A percentile compares a stretch with the other conserved stretches of the same genome.
phyloP scores from a whole-genome alignment of 2,797 vertebrate species.

The Phoeniculus purpureus region DNA sequence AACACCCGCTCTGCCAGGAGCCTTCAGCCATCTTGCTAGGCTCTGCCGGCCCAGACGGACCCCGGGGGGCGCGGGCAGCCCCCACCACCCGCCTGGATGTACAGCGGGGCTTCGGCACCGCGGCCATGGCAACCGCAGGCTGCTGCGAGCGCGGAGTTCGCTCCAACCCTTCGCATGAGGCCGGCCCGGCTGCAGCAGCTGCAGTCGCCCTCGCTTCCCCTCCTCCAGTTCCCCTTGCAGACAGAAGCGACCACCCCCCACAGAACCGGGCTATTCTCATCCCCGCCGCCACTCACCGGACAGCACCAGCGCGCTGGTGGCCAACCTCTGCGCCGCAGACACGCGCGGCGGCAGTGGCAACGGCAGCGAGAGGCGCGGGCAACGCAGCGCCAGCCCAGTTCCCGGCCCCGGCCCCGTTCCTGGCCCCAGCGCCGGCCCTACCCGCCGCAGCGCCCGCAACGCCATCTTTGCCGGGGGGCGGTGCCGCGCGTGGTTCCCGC shows the following conservation, averaged over 20 bases:
- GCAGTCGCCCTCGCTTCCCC: not conserved
- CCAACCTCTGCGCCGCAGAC: not conserved
- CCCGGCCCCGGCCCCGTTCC: too few relatives aligned
- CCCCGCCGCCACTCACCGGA: not conserved
- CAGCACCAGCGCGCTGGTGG: not conserved
- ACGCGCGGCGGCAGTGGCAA: not conserved
- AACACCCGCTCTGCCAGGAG: not conserved
- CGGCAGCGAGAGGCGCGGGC: not conserved
- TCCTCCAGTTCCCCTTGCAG: not conserved
- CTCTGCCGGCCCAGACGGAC: not conserved
- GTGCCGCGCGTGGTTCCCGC: not conserved
- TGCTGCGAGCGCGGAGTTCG: not conserved
- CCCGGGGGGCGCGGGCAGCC: not conserved
- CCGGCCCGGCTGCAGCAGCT: not conserved
- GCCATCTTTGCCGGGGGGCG: conserved; percentile 45
- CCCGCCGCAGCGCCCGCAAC: not conserved
- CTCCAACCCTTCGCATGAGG: not conserved
- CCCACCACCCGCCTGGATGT: too few relatives aligned
- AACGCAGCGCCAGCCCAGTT: not conserved
- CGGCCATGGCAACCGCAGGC: too few relatives aligned
- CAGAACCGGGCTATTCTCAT: not conserved
- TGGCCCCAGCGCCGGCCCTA: not conserved
- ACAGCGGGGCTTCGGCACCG: too few relatives aligned
- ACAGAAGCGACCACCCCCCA: not conserved
- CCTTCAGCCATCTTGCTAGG: not conserved